These are phyloP conservation scores for Semnopithecus entellus DNA, from an alignment of 2,113 vertebrate genomes.

Conservation along the genomic window DNA sequence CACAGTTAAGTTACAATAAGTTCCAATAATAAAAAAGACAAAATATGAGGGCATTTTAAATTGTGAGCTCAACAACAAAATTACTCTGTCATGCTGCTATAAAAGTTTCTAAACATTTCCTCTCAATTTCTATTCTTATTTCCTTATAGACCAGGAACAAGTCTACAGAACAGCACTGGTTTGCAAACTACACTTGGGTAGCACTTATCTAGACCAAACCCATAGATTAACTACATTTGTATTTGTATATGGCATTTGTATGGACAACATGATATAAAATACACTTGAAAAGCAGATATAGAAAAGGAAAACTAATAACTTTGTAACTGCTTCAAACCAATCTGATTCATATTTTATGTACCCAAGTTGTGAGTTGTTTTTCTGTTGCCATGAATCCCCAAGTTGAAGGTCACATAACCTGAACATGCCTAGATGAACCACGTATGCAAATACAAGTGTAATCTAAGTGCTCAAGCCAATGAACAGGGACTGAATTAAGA, in stretches of 20 bases:
- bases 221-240: not conserved
- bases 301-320: not conserved
- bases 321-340: not conserved
- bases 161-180: not conserved
- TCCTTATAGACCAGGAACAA: not conserved
- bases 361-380: not conserved
- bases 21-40: not conserved
- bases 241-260: not conserved
- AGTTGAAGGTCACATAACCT: not conserved
- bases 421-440: not conserved
- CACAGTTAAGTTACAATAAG: not conserved
- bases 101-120: not conserved
- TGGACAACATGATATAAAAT: not conserved
- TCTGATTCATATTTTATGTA: not conserved
- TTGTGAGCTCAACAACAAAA: conserved; percentile 3
- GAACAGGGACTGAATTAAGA: not conserved
- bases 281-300: not conserved
- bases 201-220: not conserved
- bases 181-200: not conserved
- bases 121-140: not conserved
- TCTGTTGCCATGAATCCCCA: not conserved
- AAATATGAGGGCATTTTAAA: not conserved
- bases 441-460: not conserved
- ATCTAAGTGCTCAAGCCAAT: not conserved
- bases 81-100: not conserved